phyloP scores from a whole-genome alignment of 2,888 invertebrate genomes.

The Agrenia bidenticulata region DNA sequence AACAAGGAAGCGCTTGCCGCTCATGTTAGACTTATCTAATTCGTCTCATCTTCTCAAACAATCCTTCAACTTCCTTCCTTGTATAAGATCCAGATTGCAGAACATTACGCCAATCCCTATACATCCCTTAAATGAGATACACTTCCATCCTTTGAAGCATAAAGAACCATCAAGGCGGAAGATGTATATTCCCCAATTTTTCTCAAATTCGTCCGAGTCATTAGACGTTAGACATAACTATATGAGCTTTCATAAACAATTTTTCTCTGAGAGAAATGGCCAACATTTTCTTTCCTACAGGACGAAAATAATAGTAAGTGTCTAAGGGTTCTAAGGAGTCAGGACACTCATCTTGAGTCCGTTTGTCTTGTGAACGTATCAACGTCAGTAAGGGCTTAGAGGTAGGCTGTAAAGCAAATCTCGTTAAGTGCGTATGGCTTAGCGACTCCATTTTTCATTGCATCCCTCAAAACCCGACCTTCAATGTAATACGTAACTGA shows the following conservation, averaged over 20 bases:
- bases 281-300: not conserved
- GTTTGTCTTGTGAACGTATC: not conserved
- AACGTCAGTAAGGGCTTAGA: not conserved
- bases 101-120: too few relatives aligned
- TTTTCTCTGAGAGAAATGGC: not conserved
- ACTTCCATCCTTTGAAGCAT: too few relatives aligned
- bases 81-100: too few relatives aligned
- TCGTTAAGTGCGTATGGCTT: not conserved
- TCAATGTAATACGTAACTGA: not conserved
- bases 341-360: not conserved
- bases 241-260: not conserved
- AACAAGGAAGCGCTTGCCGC: not conserved
- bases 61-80: not conserved
- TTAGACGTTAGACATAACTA: not conserved
- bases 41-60: not conserved
- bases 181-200: not conserved
- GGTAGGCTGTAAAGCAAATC: not conserved
- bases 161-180: not conserved
- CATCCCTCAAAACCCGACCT: not conserved
- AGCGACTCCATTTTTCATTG: conserved; percentile 2
- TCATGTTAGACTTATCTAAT: not conserved
- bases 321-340: not conserved
- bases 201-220: conserved; percentile 9
- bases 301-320: too few relatives aligned
- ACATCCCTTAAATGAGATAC: too few relatives aligned